A percentile compares a stretch with the other conserved stretches of the same genome.
phyloP scores from a whole-genome alignment of 2,113 vertebrate species.

The Tragulus kanchil region DNA sequence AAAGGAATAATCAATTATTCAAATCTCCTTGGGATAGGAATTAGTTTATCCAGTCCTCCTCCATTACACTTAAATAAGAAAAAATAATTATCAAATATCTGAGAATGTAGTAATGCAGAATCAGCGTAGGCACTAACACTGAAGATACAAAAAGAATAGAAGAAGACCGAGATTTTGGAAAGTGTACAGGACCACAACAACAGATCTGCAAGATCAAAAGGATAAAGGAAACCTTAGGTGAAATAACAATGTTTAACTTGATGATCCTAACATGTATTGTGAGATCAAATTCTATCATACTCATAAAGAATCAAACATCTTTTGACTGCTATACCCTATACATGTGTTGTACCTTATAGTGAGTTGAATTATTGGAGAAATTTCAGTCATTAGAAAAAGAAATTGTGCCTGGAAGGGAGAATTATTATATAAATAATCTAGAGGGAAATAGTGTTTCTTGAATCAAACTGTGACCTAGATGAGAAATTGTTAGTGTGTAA shows the following conservation, averaged over 20 bases:
- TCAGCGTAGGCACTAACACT: fast-evolving
- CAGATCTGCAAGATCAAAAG: neutral
- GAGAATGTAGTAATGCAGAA: neutral
- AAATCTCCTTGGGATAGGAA: neutral
- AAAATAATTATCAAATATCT: neutral
- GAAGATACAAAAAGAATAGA: neutral
- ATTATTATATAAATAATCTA: neutral
- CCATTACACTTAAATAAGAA: neutral
- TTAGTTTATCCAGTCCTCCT: neutral
- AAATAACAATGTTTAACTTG: neutral
- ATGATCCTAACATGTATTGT: neutral
- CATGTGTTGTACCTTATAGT: neutral
- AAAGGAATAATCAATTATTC: neutral
- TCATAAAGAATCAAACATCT: neutral
- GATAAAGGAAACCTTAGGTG: neutral
- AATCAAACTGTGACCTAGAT: neutral
- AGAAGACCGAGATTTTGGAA: neutral
- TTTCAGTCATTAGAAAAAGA: neutral
- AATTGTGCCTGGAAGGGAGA: neutral
- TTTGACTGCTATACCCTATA: neutral
- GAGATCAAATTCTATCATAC: neutral
- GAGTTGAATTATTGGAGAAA: neutral
- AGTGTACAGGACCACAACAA: neutral
- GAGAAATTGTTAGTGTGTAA: neutral
- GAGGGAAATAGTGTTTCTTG: neutral